Base-by-base conservation (phyloP, 2,113 vertebrate genomes). In the Odocoileus hemionus region DNA sequence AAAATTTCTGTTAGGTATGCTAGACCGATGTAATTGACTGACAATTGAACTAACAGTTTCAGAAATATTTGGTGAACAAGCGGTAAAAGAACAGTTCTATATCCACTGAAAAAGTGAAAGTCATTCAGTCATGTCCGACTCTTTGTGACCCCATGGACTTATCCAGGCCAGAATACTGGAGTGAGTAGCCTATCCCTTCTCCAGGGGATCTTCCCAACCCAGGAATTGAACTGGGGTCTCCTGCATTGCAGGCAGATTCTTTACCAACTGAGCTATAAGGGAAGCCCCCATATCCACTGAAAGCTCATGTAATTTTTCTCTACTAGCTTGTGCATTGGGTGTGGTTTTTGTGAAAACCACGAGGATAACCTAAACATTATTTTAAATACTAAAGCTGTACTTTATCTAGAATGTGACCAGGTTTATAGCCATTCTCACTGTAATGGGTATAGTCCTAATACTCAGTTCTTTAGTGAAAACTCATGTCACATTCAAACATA, bases 181-280 rank as follows among this genome's bases (percentile, higher is more conserved):
- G n/a, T 39, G 67, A 19, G 67, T 39, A 70, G n/a, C 21, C n/a
- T 70, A 23, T 70, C n/a, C 67, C 10, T 39, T 70, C 19, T 70
- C 67, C 67, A 39, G 67, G n/a, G n/a, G 19, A 70, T 36, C n/a
- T 70, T 70, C 10, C 19, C 0, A 0, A 70, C n/a, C 19, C 21
- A 39, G n/a, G 19, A 70, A 70, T 70, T 70, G n/a, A 70, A 70
- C 67, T 39, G n/a, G 10, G 67, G n/a, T 70, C 19, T 39, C n/a
- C 67, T 70, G n/a, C 67, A 70, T 39, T 70, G 67, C n/a, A 39
- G 67, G 67, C 67, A 70, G n/a, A 70, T 70, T 39, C n/a, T 23
- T 70, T 70, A 70, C 10, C 67, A 70, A 23, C n/a, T 39, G 67
- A 70, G n/a, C 67, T 74, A 23, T 70, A 19, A 70, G n/a, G n/a